Evolutionary conservation across 2,888 invertebrate genomes (phyloP).

Genomic region (Eugnorisma glareosa): DNA sequence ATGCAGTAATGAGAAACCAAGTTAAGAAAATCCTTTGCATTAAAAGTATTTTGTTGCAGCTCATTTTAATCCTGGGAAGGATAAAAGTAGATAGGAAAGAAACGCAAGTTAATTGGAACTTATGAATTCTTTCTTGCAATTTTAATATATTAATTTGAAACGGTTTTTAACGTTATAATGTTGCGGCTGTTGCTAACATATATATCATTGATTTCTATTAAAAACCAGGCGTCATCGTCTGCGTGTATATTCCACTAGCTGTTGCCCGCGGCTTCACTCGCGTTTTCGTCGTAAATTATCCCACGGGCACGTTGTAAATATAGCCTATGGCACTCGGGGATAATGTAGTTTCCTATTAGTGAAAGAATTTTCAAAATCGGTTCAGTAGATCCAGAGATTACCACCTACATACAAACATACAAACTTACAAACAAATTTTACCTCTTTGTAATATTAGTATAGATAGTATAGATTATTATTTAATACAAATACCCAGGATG

Average conservation of each 20-base stretch:
- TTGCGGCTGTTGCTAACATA: not conserved
- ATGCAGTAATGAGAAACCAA: slow-evolving; percentile 27
- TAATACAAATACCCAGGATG: not conserved
- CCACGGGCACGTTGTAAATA: too few species aligned
- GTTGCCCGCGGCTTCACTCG: too few species aligned
- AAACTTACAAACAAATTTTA: too few species aligned
- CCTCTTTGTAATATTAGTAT: too few species aligned
- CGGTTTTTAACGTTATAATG: not conserved
- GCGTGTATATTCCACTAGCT: too few species aligned
- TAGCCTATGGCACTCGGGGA: too few species aligned
- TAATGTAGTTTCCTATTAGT: too few species aligned
- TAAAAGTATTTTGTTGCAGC: slow-evolving; percentile 45
- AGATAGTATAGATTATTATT: too few species aligned
- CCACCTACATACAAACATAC: too few species aligned
- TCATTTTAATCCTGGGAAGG: slow-evolving; percentile 26
- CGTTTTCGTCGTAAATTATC: too few species aligned
- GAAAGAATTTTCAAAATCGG: too few species aligned
- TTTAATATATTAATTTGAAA: slow-evolving; percentile 16
- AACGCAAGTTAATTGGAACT: slow-evolving; percentile 32
- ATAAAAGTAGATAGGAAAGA: slow-evolving; percentile 27
- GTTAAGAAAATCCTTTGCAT: slow-evolving; percentile 32
- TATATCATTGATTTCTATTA: not conserved
- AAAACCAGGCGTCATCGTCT: not conserved
- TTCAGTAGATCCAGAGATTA: too few species aligned
- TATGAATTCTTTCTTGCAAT: slow-evolving; percentile 38